Base-by-base conservation (phyloP, 1,140 invertebrate genomes). In the Schlechtendalia chinensis region DNA sequence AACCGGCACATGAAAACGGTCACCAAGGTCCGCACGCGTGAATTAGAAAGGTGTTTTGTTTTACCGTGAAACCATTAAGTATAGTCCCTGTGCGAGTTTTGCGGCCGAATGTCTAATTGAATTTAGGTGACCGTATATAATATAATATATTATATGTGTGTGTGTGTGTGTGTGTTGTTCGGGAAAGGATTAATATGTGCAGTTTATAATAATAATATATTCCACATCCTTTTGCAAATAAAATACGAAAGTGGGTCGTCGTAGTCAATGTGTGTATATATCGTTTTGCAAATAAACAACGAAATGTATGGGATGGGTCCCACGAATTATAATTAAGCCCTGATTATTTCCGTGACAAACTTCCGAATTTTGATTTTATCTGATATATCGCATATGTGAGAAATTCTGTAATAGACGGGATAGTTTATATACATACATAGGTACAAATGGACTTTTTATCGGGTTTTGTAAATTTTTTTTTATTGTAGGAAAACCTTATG, bases 221-320 rank as follows among this genome's bases (percentile, higher is more conserved):
- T 67, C 63, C n/a, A 67, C 8, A 67, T 67, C 63, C 63, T 67
- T 11, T 67, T 45, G 32, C n/a, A 39, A 67, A 39, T 67, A 12
- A 67, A 67, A 39, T 67, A 22, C 12, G 63, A 67, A 67, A 67
- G 63, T 67, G 19, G 63, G 63, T 67, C 63, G 32, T 63, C 19
- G 32, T 17, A 10, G 12, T 5, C 10, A 32, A 11, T 63, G 32
- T 39, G 8, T 39, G 8, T 39, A 39, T 39, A 39, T 39, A 39
- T 32, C 11, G 29, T 22, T 67, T 67, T 67, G 32, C 32, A 39
- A 67, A 67, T 11, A n/a, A 67, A 67, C 63, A 39, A 12, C n/a
- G 32, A 67, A 67, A 45, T 67, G 16, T 32, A 65, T 19, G 61
- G 32, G 3, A 39, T 39, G 32, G 3, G 32, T 39, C 32, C 32